Evolutionary conservation across 2,797 vertebrate genomes (phyloP), one percentile per base, ranked within the genome.

Genomic region (Diceros bicornis): DNA sequence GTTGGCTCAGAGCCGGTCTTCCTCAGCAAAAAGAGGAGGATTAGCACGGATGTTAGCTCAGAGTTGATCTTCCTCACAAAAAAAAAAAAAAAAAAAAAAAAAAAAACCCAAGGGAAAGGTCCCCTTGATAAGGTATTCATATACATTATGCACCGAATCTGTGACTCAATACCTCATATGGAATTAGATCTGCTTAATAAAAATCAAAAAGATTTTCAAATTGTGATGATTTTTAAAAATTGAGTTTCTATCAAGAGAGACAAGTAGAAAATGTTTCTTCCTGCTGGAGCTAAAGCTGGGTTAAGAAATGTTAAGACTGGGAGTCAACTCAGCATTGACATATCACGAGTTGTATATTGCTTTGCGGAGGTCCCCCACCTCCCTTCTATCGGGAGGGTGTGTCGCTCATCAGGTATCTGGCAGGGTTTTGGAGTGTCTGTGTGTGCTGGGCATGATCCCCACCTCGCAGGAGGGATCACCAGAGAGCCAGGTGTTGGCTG

Each of bases 181-280:
- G 41, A 64, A 88, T 88, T 69, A 72, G 44, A 78, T 74, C 61
- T 74, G 37, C 69, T 89, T 64, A 82, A 86, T 68, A 79, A 94
- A 86, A 84, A 82, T 41, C 77, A 12, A 74, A 64, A 86, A 55
- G 8, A 6, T 90, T 59, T 95, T 90, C 57, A 69, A 32, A 75
- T 29, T 94, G 20, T 41, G 37, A 14, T 89, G 9, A 75, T 90
- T 64, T 92, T 78, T 92, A 16, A 29, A 94, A 71, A 34, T 21
- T 29, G 37, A 34, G 50, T 75, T 84, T 90, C 72, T 94, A 64
- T 32, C 27, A 61, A 72, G 57, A 74, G 5, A 64, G 32, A 34
- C 3, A 74, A 83, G 79, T 2, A 78, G 41, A 78, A 77, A 86
- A 78, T 2, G 5, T 50, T 55, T 64, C 57, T 55, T 93, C 21